Percentiles rank a stretch among this genome's conserved stretches.
Conservation (phyloP, 2,888 invertebrate species). For the Hyalella azteca region DNA sequence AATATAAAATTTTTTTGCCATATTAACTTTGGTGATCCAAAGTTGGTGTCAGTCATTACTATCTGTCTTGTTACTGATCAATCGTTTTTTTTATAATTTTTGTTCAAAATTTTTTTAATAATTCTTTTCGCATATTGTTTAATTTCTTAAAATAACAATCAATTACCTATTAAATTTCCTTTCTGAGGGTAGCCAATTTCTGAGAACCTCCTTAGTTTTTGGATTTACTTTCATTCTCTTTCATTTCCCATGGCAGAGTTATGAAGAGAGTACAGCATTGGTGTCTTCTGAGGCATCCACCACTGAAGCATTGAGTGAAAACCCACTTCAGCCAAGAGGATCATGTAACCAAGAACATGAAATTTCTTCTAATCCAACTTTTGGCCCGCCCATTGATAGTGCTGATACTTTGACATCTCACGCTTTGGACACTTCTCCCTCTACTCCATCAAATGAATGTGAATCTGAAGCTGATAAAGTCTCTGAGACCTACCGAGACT, state of each 20-base stretch:
- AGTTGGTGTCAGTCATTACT: too few relatives aligned
- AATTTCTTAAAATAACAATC: too few relatives aligned
- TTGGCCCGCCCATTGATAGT: neutral
- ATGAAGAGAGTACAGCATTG: neutral
- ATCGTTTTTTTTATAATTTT: too few relatives aligned
- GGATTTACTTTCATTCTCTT: too few relatives aligned
- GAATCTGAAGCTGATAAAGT: neutral
- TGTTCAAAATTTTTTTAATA: too few relatives aligned
- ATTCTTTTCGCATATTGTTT: too few relatives aligned
- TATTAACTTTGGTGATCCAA: too few relatives aligned
- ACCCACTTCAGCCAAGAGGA: neutral
- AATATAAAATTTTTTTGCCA: too few relatives aligned
- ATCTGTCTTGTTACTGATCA: too few relatives aligned
- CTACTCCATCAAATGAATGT: neutral
- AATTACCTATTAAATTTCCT: too few relatives aligned
- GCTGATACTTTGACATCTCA: neutral
- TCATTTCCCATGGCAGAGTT: neutral
- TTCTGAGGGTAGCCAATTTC: too few relatives aligned
- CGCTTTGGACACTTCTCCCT: neutral
- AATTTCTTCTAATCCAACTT: neutral
- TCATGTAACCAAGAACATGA: neutral
- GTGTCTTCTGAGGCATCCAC: conserved; percentile 16
- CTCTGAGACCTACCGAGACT: neutral
- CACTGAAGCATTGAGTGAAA: neutral
- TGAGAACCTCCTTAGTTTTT: too few relatives aligned